Base-by-base conservation (phyloP, 2,113 vertebrate species). In the Sinocyclocheilus maitianheensis region DNA sequence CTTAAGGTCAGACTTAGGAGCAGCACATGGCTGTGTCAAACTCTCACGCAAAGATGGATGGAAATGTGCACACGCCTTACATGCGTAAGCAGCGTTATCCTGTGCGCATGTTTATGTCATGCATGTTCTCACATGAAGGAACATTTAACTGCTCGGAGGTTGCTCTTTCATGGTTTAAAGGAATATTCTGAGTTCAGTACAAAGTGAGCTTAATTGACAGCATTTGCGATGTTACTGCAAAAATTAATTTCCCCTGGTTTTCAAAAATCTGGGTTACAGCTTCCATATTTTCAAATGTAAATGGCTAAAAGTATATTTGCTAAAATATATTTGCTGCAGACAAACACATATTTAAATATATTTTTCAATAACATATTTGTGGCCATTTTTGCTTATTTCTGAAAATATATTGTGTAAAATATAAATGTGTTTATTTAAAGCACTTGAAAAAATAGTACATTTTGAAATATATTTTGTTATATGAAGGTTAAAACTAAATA, bases 1-100 rank as follows among this genome's bases (percentile, higher is more conserved):
- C 86, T 77, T 76, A 43, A 81, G 77, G 71, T 86, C 85, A 86
- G 62, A 16, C 46, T 67, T 69, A 69, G 58, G 51, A 79, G 69
- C 18, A 86, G 86, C 20, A 84, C 75, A 79, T 75, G 53, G 12
- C 24, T 67, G 34, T 85, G 75, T 62, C 58, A 85, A 83, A 71
- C 60, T 55, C 34, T 72, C 53, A 85, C 5, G 40, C 55, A 65
- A 60, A 48, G 53, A 86, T 9, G 81, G 76, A 86, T 51, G 40
- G 46, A 75, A 84, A 40, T 83, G 22, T 78, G 63, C 53, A 71
- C 18, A 88, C 4, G 14, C 53, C 71, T 86, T 43, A 22, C 75
- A 63, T 74, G 78, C 43, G 14, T 71, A 75, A 78, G 22, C 63
- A 78, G 43, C 10, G 24, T 65, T 89, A 87, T 37, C 65, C 40